These are phyloP conservation scores for Phylloscopus collybita DNA, from an alignment of 2,797 vertebrate genomes.

Conservation along the genomic window DNA sequence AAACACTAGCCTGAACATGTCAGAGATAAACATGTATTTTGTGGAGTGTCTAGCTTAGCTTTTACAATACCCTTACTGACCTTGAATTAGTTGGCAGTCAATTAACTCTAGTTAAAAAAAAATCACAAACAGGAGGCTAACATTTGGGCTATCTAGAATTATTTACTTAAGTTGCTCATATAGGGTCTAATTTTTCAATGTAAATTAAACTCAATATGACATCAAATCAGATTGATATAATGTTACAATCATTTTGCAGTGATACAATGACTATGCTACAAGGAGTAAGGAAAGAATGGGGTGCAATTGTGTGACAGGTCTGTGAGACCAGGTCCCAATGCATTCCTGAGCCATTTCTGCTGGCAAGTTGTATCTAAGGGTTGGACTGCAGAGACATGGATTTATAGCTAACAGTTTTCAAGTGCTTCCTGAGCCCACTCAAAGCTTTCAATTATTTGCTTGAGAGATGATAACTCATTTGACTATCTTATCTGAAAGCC, in stretches of 20 bases:
- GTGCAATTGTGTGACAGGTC: neutral
- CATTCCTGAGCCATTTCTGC: neutral
- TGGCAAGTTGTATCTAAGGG: neutral
- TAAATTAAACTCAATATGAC: neutral
- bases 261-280: neutral
- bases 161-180: neutral
- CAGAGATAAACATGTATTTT: neutral
- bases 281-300: neutral
- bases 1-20: constrained; percentile 3
- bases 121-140: neutral
- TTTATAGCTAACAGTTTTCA: neutral
- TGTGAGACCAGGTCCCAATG: neutral
- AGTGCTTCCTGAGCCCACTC: neutral
- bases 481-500: neutral
- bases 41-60: neutral
- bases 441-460: neutral
- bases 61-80: constrained; percentile 3
- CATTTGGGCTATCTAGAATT: neutral
- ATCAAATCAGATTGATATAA: neutral
- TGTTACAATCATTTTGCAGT: neutral
- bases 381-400: neutral
- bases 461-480: neutral
- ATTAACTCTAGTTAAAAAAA: neutral
- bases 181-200: neutral
- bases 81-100: neutral